Percentiles rank a stretch among this genome's conserved stretches.
phyloP scores from a whole-genome alignment of 1,140 invertebrate genomes.

The Zaprionus vittiger region DNA sequence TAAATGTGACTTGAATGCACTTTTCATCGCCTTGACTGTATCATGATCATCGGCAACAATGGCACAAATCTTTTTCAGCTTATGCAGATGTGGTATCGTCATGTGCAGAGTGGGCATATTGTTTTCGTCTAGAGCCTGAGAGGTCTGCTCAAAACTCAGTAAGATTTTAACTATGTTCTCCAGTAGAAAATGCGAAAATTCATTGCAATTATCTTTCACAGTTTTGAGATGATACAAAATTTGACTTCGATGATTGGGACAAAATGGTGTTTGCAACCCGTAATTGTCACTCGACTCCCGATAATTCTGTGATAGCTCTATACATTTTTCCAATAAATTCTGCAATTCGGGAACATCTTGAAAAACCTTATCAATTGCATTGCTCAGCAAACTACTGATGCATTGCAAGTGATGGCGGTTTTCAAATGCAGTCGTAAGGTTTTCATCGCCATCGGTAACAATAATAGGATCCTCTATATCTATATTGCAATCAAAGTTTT shows the following conservation, averaged over 20 bases:
- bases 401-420: not conserved
- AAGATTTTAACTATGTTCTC: not conserved
- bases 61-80: not conserved
- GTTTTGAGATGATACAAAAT: not conserved
- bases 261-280: not conserved
- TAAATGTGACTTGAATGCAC: not conserved
- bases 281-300: not conserved
- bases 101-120: not conserved
- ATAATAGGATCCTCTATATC: conserved; percentile 8
- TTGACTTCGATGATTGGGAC: not conserved
- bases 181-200: not conserved
- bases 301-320: not conserved
- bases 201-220: not conserved
- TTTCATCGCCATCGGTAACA: not conserved
- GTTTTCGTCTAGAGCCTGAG: not conserved
- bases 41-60: not conserved
- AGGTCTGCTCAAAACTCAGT: not conserved
- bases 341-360: not conserved
- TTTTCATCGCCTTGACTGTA: not conserved
- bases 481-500: conserved; percentile 3
- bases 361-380: not conserved
- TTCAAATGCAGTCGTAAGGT: not conserved
- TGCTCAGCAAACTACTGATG: conserved; percentile 1
- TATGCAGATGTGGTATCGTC: conserved; percentile 12
- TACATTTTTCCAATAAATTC: not conserved